Evolutionary conservation across 2,797 vertebrate species (phyloP).

Genomic region (Catostomus latipinnis): DNA sequence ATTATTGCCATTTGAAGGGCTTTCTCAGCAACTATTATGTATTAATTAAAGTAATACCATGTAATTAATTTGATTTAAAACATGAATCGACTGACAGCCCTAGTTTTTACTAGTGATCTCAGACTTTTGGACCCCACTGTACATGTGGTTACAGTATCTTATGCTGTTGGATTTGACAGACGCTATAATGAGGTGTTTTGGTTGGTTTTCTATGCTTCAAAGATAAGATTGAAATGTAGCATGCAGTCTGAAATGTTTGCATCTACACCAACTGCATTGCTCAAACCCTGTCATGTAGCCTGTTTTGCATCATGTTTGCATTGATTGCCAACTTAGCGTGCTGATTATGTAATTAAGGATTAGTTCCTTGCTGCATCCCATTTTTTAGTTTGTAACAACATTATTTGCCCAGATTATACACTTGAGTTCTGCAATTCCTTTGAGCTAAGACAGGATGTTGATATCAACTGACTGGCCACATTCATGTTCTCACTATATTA

Average conservation of each 20-base stretch:
- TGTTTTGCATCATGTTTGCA: slow-evolving; percentile 40
- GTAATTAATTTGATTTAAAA: too few relatives aligned
- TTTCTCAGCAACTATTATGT: too few relatives aligned
- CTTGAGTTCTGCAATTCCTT: slow-evolving; percentile 18
- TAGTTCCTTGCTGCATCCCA: slow-evolving; percentile 16
- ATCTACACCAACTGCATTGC: background rate
- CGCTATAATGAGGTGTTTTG: background rate
- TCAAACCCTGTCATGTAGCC: slow-evolving; percentile 1
- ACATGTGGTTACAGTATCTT: background rate
- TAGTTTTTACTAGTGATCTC: too few relatives aligned
- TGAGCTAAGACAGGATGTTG: slow-evolving; percentile 29
- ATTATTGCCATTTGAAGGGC: too few relatives aligned
- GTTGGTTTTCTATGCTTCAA: background rate
- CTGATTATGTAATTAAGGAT: slow-evolving; percentile 9
- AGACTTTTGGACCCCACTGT: too few relatives aligned
- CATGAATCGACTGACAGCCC: too few relatives aligned
- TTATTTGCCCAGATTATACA: slow-evolving; percentile 32
- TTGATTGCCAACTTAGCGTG: slow-evolving; percentile 5
- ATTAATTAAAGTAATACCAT: too few relatives aligned
- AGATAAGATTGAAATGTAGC: background rate
- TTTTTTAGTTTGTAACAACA: slow-evolving; percentile 2
- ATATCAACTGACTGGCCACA: slow-evolving; percentile 46
- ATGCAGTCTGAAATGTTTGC: background rate
- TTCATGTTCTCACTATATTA: slow-evolving; percentile 29
- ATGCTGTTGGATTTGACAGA: background rate